Percentiles rank a stretch among this genome's conserved stretches.
phyloP scores from a whole-genome alignment of 2,888 invertebrate species.

The Chydorus sphaericus region DNA sequence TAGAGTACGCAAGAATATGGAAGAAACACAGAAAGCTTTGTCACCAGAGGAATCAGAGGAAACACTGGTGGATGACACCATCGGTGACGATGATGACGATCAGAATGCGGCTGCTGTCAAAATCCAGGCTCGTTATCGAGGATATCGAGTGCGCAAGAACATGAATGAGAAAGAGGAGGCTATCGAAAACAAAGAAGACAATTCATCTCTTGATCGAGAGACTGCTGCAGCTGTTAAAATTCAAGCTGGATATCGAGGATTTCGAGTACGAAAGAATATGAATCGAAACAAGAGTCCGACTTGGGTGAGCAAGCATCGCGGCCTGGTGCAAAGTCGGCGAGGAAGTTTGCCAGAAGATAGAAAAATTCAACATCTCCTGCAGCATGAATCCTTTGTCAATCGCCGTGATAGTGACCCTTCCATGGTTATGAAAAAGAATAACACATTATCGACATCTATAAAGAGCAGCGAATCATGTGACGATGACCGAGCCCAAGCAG shows the following conservation, averaged over 20 bases:
- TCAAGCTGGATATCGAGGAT: constrained; percentile 16
- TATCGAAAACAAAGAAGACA: background rate
- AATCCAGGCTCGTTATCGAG: constrained; percentile 16
- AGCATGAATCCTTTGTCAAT: no score
- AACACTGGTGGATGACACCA: background rate
- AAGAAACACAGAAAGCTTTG: no score
- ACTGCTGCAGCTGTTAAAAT: constrained; percentile 14
- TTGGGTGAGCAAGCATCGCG: background rate
- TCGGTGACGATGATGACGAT: background rate
- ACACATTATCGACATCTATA: no score
- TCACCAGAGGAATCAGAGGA: background rate
- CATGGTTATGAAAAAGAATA: no score
- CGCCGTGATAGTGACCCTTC: no score
- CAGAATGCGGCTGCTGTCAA: constrained; percentile 14
- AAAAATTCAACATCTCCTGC: no score
- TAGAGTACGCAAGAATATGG: constrained; percentile 10
- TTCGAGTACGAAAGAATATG: constrained; percentile 6
- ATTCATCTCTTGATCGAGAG: background rate
- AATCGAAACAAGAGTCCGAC: background rate
- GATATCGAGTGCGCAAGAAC: constrained; percentile 10
- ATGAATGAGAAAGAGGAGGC: background rate
- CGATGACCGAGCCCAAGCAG: background rate
- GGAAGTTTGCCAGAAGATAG: no score
- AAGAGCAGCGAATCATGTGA: background rate
- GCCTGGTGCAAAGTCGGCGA: no score